Evolutionary conservation across 2,113 vertebrate species (phyloP), one percentile per base, ranked within the genome.

Genomic region (Vidua macroura): DNA sequence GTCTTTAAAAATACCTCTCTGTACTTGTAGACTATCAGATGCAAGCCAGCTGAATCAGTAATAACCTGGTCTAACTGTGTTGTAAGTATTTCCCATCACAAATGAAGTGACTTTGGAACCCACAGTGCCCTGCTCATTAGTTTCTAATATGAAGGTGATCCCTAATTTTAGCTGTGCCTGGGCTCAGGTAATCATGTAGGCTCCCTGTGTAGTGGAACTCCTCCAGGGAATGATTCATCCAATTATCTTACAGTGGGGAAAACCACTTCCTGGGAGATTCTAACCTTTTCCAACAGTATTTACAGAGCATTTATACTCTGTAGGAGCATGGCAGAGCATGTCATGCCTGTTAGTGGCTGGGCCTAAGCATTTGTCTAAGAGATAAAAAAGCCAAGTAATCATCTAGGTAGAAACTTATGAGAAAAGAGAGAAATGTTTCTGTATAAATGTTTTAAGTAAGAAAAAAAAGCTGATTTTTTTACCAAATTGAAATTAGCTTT

Each of bases 191-290:
- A 67, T 92, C 64, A 20, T 21, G 6, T 63, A 28, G 55, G 8
- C 41, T 85, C 19, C 70, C 35, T 59, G 21, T 74, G 75, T 30
- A 64, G 43, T 20, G 30, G 33, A 87, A 52, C 30, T 86, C 64
- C 68, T 95, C 43, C 76, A 77, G 88, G 60, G 60, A 88, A 78
- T 90, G 86, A 94, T 83, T 96, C 64, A 90, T 77, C 79, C 76
- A 62, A 22, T 46, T 78, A 14, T 31, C 33, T 68, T 74, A 44
- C 2, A 2, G 21, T 17, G 33, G 48, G 68, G 35, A 94, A 87
- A 88, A 52, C 35, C 59, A 44, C 18, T 67, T 88, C 43, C 64
- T 92, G 51, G 64, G 90, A 85, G 67, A 81, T 35, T 44, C 68
- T 81, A 67, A 90, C 86, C 56, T 94, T 90, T 96, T 55, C 56